A percentile compares a stretch with the other conserved stretches of the same genome.
Conservation (phyloP, 2,888 invertebrate genomes). For the Helobdella robusta region DNA sequence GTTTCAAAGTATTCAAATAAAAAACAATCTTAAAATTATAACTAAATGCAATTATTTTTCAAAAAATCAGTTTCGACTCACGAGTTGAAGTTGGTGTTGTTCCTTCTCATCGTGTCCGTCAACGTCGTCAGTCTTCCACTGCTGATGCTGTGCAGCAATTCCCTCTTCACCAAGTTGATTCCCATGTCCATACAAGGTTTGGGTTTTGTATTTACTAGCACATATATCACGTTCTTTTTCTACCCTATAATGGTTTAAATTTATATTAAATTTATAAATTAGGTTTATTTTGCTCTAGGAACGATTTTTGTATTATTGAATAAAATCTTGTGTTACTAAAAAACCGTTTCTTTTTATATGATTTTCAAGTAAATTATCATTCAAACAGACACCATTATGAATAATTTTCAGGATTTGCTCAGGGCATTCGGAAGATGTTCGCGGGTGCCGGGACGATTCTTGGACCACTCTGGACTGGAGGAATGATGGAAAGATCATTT, state of each 20-base stretch:
- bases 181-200: conserved; percentile 42
- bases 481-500: conserved; percentile 38
- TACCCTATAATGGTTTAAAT: neutral
- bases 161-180: conserved; percentile 44
- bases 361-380: too few species aligned
- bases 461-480: conserved; percentile 44
- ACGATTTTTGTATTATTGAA: neutral
- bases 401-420: conserved; percentile 39
- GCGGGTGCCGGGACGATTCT: conserved; percentile 41
- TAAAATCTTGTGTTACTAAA: too few species aligned
- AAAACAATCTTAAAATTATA: too few species aligned
- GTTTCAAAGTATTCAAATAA: conserved; percentile 35
- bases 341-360: too few species aligned
- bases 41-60: too few species aligned
- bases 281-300: neutral
- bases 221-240: neutral
- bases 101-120: conserved; percentile 38
- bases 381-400: neutral
- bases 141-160: conserved; percentile 40
- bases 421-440: conserved; percentile 42
- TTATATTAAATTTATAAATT: conserved; percentile 9
- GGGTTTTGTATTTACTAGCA: neutral
- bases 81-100: conserved; percentile 37
- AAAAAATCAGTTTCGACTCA: too few species aligned
- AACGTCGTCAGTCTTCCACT: conserved; percentile 43